These are phyloP conservation scores for Cephalopachus bancanus DNA, from an alignment of 2,797 vertebrate genomes.

Conservation along the genomic window DNA sequence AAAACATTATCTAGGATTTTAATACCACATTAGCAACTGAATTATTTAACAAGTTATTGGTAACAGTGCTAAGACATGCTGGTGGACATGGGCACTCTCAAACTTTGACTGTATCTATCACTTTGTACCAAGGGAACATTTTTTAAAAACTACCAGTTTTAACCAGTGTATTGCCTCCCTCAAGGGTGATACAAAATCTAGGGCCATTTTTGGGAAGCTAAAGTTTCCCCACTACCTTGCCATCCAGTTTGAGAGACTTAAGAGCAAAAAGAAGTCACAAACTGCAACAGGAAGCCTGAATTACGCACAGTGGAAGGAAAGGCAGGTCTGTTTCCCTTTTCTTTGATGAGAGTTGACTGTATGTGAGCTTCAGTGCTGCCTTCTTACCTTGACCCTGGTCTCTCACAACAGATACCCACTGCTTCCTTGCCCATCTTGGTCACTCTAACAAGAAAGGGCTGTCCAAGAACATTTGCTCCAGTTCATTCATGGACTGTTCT, in stretches of 20 bases:
- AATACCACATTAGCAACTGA: constrained; percentile 45
- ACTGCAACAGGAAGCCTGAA: neutral
- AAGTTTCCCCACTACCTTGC: neutral
- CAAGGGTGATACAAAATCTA: neutral
- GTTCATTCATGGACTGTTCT: neutral
- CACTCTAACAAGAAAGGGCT: neutral
- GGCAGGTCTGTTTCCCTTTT: neutral
- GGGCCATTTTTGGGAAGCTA: neutral
- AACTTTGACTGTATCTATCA: neutral
- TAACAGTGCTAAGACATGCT: neutral
- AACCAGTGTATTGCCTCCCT: neutral
- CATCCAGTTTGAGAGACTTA: neutral
- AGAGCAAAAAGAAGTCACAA: constrained; percentile 22
- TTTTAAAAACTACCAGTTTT: neutral
- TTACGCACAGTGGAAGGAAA: neutral
- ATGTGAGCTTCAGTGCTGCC: neutral
- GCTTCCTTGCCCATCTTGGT: neutral
- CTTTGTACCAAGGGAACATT: neutral
- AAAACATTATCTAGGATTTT: constrained; percentile 29
- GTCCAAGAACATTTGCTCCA: neutral
- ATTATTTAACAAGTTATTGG: constrained; percentile 15
- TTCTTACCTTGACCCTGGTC: neutral
- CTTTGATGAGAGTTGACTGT: neutral
- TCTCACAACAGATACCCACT: neutral
- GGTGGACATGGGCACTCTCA: neutral